Conservation (phyloP, 2,888 invertebrate genomes). For the Agrochola macilenta region DNA sequence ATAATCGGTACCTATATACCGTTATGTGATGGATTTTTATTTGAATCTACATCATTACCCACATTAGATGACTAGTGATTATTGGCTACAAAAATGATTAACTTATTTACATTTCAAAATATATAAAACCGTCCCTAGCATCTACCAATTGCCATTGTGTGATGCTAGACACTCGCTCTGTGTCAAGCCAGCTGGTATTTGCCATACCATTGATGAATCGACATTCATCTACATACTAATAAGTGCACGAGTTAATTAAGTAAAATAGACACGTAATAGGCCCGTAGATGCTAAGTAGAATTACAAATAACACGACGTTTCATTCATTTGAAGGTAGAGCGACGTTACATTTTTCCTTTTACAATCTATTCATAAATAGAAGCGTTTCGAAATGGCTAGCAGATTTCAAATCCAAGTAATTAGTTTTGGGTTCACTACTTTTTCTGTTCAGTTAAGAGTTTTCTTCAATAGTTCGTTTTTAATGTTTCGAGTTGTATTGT, state of each 20-base stretch:
- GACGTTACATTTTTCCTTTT: neutral
- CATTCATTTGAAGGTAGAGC: conserved; percentile 20
- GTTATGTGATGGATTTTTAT: neutral
- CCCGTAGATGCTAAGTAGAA: conserved; percentile 25
- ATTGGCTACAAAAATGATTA: neutral
- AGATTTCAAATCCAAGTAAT: neutral
- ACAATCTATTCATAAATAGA: neutral
- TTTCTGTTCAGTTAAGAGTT: too few species aligned
- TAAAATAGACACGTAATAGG: conserved; percentile 23
- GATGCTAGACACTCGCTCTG: neutral
- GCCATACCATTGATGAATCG: conserved; percentile 16
- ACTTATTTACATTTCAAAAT: neutral
- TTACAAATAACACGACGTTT: conserved; percentile 10
- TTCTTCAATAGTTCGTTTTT: too few species aligned
- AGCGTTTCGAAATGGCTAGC: neutral
- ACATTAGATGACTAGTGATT: neutral
- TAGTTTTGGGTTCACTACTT: neutral
- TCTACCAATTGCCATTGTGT: neutral
- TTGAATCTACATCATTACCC: neutral
- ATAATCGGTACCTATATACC: neutral
- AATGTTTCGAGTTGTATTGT: neutral
- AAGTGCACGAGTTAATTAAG: conserved; percentile 29
- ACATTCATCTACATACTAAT: conserved; percentile 26
- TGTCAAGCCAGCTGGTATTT: neutral
- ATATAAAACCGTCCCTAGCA: neutral